phyloP scores from a whole-genome alignment of 2,888 invertebrate genomes.

The Agonopterix subpropinquella region DNA sequence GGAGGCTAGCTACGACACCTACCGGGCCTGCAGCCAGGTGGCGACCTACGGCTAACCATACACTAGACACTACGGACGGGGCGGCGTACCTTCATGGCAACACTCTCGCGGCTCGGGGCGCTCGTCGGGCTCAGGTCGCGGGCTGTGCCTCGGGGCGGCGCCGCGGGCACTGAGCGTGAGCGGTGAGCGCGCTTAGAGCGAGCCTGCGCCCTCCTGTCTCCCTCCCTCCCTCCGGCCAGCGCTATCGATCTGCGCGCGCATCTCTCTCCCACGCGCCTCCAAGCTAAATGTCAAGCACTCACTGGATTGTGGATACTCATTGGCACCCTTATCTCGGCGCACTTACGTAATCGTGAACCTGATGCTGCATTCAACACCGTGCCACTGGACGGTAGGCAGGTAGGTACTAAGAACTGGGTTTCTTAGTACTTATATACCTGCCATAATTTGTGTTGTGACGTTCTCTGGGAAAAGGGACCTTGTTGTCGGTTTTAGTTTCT shows the following conservation, averaged over 20 bases:
- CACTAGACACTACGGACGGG: conserved; percentile 56
- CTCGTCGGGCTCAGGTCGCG: conserved; percentile 5
- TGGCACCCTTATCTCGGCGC: background rate
- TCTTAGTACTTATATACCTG: no score
- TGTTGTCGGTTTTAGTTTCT: no score
- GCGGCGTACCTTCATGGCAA: conserved; percentile 70
- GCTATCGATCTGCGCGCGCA: conserved; percentile 3
- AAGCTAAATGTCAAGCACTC: background rate
- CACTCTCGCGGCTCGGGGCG: conserved; percentile 27
- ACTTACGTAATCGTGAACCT: background rate
- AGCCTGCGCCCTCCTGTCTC: conserved; percentile 22
- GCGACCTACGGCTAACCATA: conserved; percentile 62
- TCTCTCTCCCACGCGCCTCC: background rate
- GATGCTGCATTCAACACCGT: background rate
- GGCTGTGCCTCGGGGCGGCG: conserved; percentile 13
- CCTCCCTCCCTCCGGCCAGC: conserved; percentile 5
- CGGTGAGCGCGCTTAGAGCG: conserved; percentile 19
- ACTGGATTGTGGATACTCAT: no score
- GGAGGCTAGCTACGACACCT: conserved; percentile 16
- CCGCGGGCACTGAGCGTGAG: conserved; percentile 20
- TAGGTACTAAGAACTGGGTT: background rate
- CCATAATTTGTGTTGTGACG: no score
- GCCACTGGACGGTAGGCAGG: background rate
- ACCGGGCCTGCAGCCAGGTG: conserved; percentile 38
- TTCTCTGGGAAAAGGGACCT: no score